These are phyloP conservation scores for Apotomis turbidana DNA, from an alignment of 2,888 invertebrate species.

Conservation along the genomic window DNA sequence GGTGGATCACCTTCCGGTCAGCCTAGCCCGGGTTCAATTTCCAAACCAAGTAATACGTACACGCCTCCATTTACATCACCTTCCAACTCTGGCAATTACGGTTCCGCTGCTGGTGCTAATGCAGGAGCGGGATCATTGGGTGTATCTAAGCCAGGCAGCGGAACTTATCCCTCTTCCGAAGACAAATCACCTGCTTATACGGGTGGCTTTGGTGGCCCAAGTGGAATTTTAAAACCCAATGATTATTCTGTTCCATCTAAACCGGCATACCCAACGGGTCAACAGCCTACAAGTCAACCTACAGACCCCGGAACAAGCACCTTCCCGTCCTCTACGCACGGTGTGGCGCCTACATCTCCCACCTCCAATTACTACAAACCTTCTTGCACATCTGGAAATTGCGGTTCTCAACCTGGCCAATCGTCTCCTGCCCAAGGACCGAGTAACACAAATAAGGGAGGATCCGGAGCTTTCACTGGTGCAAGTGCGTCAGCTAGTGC, in stretches of 20 bases:
- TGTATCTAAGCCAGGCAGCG: slow-evolving; percentile 39
- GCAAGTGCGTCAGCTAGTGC: slow-evolving; percentile 57
- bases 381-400: slow-evolving; percentile 41
- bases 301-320: slow-evolving; percentile 40
- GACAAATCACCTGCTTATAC: slow-evolving; percentile 53
- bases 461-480: slow-evolving; percentile 39
- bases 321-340: slow-evolving; percentile 43
- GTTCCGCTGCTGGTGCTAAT: slow-evolving; percentile 28
- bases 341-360: slow-evolving; percentile 44
- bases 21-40: background rate
- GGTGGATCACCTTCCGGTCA: slow-evolving; percentile 12
- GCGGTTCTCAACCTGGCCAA: slow-evolving; percentile 26
- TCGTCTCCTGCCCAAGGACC: slow-evolving; percentile 23
- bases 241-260: slow-evolving; percentile 52
- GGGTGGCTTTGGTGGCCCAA: slow-evolving; percentile 61
- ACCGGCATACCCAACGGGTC: slow-evolving; percentile 42
- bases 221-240: slow-evolving; percentile 63
- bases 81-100: slow-evolving; percentile 27
- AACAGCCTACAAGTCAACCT: slow-evolving; percentile 30
- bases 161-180: slow-evolving; percentile 43
- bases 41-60: slow-evolving; percentile 33
- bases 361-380: slow-evolving; percentile 35
- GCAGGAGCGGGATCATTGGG: slow-evolving; percentile 24
- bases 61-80: slow-evolving; percentile 33
- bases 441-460: slow-evolving; percentile 29